Evolutionary conservation across 2,113 vertebrate species (phyloP).

Genomic region (Laticauda laticaudata): DNA sequence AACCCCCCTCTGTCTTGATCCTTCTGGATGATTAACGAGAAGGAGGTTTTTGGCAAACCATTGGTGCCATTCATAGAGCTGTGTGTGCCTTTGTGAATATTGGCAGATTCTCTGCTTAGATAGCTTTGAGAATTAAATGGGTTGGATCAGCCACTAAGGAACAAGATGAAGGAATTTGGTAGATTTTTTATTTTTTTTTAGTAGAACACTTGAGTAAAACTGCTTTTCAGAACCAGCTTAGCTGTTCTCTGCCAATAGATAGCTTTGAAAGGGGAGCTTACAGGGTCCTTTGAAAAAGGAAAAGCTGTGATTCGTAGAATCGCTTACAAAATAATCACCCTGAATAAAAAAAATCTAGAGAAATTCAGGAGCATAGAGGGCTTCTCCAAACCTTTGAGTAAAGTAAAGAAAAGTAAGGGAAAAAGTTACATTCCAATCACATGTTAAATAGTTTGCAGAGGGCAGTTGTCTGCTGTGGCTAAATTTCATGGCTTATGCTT

Average conservation of each 20-base stretch:
- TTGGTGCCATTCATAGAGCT: background rate
- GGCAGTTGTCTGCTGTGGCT: background rate
- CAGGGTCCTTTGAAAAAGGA: constrained; percentile 3
- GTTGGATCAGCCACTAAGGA: background rate
- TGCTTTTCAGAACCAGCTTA: fast-evolving
- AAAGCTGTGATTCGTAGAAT: background rate
- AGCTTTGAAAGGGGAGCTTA: background rate
- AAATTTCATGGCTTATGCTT: background rate
- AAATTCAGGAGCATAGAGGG: background rate
- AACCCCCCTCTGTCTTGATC: background rate
- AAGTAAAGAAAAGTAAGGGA: background rate
- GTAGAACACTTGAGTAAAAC: background rate
- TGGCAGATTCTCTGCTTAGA: background rate
- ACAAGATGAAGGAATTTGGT: background rate
- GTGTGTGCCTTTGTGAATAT: background rate
- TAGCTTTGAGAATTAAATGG: background rate
- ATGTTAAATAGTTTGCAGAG: background rate
- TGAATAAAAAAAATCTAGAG: background rate
- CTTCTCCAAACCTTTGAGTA: background rate
- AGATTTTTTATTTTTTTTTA: background rate
- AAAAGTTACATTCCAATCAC: background rate
- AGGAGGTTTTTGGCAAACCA: background rate
- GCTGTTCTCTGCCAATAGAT: background rate
- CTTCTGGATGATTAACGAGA: background rate
- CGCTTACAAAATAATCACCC: constrained; percentile 11